A percentile compares a stretch with the other conserved stretches of the same genome.
phyloP scores from a whole-genome alignment of 2,113 vertebrate genomes.

The Rissa tridactyla region DNA sequence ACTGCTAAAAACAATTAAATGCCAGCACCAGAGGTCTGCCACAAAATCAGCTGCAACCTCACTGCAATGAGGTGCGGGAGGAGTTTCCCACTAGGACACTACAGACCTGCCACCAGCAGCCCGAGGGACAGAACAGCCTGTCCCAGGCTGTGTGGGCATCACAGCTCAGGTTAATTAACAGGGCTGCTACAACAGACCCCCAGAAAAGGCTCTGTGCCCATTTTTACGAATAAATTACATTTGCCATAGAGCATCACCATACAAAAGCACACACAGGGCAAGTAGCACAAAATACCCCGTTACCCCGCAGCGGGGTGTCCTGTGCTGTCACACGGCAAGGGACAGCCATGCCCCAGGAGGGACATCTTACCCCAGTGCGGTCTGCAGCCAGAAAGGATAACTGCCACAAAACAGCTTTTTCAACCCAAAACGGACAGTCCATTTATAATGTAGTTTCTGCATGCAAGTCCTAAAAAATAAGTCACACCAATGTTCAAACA shows the following conservation, averaged over 20 bases:
- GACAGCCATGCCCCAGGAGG: neutral
- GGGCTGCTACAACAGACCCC: neutral
- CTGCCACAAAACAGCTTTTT: neutral
- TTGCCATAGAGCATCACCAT: fast-evolving
- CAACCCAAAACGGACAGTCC: neutral
- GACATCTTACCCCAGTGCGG: neutral
- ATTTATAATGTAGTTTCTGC: fast-evolving
- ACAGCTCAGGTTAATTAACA: too few relatives aligned
- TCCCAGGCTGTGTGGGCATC: neutral
- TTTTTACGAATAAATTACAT: neutral
- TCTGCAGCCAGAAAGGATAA: neutral
- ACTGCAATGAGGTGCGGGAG: fast-evolving
- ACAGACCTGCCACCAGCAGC: neutral
- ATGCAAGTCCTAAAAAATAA: neutral
- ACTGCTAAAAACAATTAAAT: neutral
- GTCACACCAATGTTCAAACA: constrained; percentile 38
- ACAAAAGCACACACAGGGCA: fast-evolving
- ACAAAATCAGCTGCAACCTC: neutral
- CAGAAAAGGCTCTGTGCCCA: neutral
- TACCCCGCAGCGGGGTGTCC: neutral
- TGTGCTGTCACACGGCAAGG: neutral
- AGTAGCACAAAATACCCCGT: fast-evolving
- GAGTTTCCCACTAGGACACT: fast-evolving
- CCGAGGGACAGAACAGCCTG: neutral
- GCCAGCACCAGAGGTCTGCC: too few relatives aligned